Evolutionary conservation across 2,113 vertebrate genomes (phyloP).

Genomic region (Lagopus leucura): DNA sequence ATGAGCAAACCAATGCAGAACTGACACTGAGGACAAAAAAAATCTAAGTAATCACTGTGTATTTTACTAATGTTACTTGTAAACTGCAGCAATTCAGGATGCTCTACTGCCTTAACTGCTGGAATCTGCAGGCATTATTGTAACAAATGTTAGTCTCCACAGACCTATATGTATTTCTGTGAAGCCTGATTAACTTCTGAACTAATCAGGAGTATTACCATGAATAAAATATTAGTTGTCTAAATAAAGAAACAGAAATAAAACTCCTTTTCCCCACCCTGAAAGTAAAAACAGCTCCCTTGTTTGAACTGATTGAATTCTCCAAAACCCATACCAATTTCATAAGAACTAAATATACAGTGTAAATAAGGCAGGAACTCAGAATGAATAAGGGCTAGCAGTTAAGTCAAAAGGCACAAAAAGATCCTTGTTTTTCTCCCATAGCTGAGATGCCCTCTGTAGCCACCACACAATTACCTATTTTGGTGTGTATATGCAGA

Average conservation of each 20-base stretch:
- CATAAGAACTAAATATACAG: background rate
- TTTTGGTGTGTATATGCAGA: background rate
- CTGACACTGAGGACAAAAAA: background rate
- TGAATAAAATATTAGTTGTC: background rate
- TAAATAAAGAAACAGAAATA: background rate
- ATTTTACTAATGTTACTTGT: background rate
- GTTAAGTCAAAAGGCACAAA: background rate
- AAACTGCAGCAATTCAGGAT: background rate
- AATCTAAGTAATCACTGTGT: background rate
- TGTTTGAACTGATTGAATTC: background rate
- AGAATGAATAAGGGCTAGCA: background rate
- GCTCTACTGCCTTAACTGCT: background rate
- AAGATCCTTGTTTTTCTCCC: background rate
- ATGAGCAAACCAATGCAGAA: rapidly evolving
- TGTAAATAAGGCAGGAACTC: background rate
- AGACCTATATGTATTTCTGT: background rate
- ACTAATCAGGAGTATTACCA: background rate
- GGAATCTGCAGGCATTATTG: background rate
- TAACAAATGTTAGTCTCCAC: conserved; percentile 16
- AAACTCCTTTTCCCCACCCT: background rate
- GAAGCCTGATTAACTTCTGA: conserved; percentile 9
- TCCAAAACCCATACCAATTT: background rate
- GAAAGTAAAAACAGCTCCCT: background rate
- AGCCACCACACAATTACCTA: background rate
- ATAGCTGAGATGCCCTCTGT: background rate